Evolutionary conservation across 1,140 invertebrate species (phyloP), one percentile per base, ranked within the genome.

Genomic region (Drosophila gunungcola): DNA sequence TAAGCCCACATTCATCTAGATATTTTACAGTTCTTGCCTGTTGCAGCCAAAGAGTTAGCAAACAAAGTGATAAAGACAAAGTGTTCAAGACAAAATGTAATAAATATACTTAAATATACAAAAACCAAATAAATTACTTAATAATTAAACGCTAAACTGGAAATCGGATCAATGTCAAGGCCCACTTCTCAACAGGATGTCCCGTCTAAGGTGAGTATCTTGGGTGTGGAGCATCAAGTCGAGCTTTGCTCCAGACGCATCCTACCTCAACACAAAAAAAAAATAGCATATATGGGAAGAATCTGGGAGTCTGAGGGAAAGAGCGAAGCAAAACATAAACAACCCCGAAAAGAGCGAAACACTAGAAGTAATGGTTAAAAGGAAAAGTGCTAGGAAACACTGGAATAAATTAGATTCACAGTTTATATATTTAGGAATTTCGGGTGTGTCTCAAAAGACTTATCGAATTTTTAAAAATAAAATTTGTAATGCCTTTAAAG

Each of bases 51-150:
- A 34, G 52, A 55, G 38, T 45, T 34, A 54, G 48, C 67, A 73
- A 77, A 70, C 69, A 78, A 82, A 86, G 82, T 86, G 82, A 86
- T 86, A 86, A 86, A 86, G 82, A 88, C 82, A 86, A 88, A 83
- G 82, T 86, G 82, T 86, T 86, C 82, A 86, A 78, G 82, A 82
- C 61, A 88, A 83, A 88, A 86, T 79, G 68, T 86, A 76, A 85
- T 84, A 78, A 73, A 60, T 88, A 79, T 69, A 75, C 46, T 63
- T 67, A 79, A n/a, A 56, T 36, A 67, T 77, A 81, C 62, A 84
- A 52, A 69, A 73, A 21, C 34, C 39, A 51, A 51, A 64, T 49
- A 53, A 73, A 53, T 39, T 55, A 73, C 16, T 60, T 13, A 64
- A 62, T 49, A 45, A 38, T 45, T 34, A 29, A 64, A 64, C 32